Base-by-base conservation (phyloP, 2,888 invertebrate species). In the Aspidapion aeneum region DNA sequence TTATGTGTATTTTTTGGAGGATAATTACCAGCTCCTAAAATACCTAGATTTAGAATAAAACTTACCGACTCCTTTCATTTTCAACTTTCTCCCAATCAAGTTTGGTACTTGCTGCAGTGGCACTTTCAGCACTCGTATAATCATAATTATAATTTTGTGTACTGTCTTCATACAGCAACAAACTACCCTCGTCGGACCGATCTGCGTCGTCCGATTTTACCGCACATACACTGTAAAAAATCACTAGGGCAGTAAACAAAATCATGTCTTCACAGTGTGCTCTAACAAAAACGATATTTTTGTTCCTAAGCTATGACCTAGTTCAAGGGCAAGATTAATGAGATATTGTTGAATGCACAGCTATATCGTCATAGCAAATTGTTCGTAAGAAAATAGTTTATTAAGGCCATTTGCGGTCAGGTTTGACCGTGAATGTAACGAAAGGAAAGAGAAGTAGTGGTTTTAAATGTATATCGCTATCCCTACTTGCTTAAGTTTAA, bases 381-480 rank as follows among this genome's bases (percentile, higher is more conserved):
- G n/a, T n/a, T n/a, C n/a, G n/a, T n/a, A n/a, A n/a, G n/a, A n/a
- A n/a, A n/a, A 19, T 19, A n/a, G 17, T 52, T 5, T n/a, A 19
- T 7, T 5, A 52, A 5, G 7, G 17, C 52, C 18, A 52, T 52
- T 18, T 52, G 52, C 52, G 17, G 18, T 52, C 52, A 52, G 5
- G 17, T 52, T 19, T 52, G 19, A 52, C 52, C 52, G 52, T 52
- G 52, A 52, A 52, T 52, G 52, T 52, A 17, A 17, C 17, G 52
- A 52, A 19, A 52, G 17, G 7, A 17, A 35, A 35, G 19, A 5
- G 52, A n/a, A 18, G 17, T 52, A 52, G 52, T 52, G 52, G 52
- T 52, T 52, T 52, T 52, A 52, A 52, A 52, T 52, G 52, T 52
- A n/a, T 17, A 52, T 52, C 52, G 17, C 52, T 52, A 17, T 52